phyloP scores from a whole-genome alignment of 2,888 invertebrate species.

The Scrobipalpa atriplicella region DNA sequence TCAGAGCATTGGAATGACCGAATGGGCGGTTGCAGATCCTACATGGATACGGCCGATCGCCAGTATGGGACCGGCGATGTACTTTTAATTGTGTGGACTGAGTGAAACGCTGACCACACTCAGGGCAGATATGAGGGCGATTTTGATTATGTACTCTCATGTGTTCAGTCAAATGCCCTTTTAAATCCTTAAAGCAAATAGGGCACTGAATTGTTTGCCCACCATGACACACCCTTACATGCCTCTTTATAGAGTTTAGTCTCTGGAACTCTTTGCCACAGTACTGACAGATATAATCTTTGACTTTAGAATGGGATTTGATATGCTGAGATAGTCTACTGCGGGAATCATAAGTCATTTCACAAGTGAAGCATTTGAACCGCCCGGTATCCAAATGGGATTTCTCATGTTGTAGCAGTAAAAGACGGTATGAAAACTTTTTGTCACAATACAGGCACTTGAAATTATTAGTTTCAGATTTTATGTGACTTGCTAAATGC shows the following conservation, averaged over 20 bases:
- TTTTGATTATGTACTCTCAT: slow-evolving; percentile 90
- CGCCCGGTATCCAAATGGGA: slow-evolving; percentile 89
- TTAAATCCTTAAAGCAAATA: slow-evolving; percentile 90
- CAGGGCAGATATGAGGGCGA: slow-evolving; percentile 89
- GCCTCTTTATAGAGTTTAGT: slow-evolving; percentile 88
- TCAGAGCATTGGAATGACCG: slow-evolving; percentile 92
- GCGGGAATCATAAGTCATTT: slow-evolving; percentile 86
- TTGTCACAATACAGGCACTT: slow-evolving; percentile 86
- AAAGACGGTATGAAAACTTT: slow-evolving; percentile 55
- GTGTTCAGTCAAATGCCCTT: slow-evolving; percentile 92
- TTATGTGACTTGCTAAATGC: slow-evolving; percentile 88
- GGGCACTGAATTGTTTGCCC: slow-evolving; percentile 91
- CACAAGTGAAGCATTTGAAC: slow-evolving; percentile 87
- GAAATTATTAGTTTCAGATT: slow-evolving; percentile 63
- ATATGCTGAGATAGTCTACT: slow-evolving; percentile 85
- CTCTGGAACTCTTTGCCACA: slow-evolving; percentile 91
- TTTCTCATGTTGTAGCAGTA: slow-evolving; percentile 86
- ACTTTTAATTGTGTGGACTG: slow-evolving; percentile 93
- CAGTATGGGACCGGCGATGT: slow-evolving; percentile 92
- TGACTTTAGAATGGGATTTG: slow-evolving; percentile 88
- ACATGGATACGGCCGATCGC: slow-evolving; percentile 92
- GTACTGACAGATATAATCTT: slow-evolving; percentile 90
- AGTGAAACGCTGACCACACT: slow-evolving; percentile 90
- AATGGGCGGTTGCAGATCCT: slow-evolving; percentile 91
- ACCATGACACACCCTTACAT: slow-evolving; percentile 88